Evolutionary conservation across 2,888 invertebrate genomes (phyloP), one percentile per base, ranked within the genome.

Genomic region (Criorhina ranunculi): DNA sequence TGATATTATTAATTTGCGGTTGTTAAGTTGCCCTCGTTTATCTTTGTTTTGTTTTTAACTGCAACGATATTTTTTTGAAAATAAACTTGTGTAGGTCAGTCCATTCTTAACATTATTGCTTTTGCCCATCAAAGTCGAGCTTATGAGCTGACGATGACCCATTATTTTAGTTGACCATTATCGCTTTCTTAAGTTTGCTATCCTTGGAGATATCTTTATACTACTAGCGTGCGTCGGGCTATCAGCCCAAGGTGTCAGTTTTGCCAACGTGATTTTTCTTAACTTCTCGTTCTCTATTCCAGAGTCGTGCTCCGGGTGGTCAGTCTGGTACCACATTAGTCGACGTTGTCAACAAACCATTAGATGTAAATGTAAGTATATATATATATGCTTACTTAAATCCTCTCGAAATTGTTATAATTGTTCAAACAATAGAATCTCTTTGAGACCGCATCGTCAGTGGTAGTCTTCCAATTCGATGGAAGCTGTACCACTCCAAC

Each of bases 401-500:
- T 4, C 1, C n/a, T 15, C 46, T 75, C 40, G 8, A 37, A 7
- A 2, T 49, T 29, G 11, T 33, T 37, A 2, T 37, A 42, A 35
- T 49, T 64, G 6, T 12, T 33, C 0, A 7, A 40, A 17, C 70
- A 66, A 9, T 60, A 89, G 94, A 90, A 95, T 73, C 90, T 95
- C 29, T 95, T 96, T 89, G 96, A 96, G 90, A 94, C 95, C 5
- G 96, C 97, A 33, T 95, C 96, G 0, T 96, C 96, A 66, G 96
- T 96, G 78, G 95, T 98, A 31, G 96, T 97, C 69, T 98, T 98
- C 91, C 97, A 97, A 91, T 98, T 98, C 91, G 95, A 92, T 88
- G 92, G 92, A 15, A 91, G 89, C 69, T 88, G 88, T 49, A 88
- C 88, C 64, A 88, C 89, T 77, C 88, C 88, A 59, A 64, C 87